Conservation (phyloP, 2,113 vertebrate genomes). For the Lepidothrix coronata region DNA sequence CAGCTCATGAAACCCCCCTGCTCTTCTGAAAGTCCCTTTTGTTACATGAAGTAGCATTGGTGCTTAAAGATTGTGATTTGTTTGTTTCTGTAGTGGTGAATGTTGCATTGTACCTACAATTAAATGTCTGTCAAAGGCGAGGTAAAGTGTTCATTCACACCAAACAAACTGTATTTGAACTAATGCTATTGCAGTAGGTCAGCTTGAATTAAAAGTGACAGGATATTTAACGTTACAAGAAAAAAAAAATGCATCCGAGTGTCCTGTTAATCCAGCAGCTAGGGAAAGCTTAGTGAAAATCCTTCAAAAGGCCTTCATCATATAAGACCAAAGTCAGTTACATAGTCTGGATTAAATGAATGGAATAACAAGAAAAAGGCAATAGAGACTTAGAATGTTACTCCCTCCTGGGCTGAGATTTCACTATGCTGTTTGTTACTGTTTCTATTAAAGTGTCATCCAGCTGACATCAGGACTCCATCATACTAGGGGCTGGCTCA, state of each 20-base stretch:
- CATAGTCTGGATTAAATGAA: neutral
- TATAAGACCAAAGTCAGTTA: neutral
- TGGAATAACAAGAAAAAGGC: neutral
- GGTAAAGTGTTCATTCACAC: conserved; percentile 7
- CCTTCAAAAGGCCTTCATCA: neutral
- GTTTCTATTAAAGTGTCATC: neutral
- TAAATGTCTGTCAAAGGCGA: conserved; percentile 47
- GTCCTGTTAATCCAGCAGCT: conserved; percentile 7
- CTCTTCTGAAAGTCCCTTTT: neutral
- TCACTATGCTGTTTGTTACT: neutral
- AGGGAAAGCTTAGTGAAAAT: neutral
- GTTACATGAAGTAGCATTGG: neutral
- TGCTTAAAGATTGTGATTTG: neutral
- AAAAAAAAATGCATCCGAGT: neutral
- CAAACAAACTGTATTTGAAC: conserved; percentile 18
- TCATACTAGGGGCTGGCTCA: neutral
- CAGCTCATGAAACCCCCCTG: neutral
- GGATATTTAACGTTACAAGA: conserved; percentile 12
- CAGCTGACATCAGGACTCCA: neutral
- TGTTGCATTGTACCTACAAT: conserved; percentile 45
- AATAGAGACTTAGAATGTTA: neutral
- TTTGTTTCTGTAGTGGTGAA: conserved; percentile 6
- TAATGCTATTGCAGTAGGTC: conserved; percentile 14
- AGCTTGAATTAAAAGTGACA: conserved; percentile 55
- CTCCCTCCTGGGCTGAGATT: neutral